Evolutionary conservation across 2,113 vertebrate genomes (phyloP).

Genomic region (Otocyon megalotis): DNA sequence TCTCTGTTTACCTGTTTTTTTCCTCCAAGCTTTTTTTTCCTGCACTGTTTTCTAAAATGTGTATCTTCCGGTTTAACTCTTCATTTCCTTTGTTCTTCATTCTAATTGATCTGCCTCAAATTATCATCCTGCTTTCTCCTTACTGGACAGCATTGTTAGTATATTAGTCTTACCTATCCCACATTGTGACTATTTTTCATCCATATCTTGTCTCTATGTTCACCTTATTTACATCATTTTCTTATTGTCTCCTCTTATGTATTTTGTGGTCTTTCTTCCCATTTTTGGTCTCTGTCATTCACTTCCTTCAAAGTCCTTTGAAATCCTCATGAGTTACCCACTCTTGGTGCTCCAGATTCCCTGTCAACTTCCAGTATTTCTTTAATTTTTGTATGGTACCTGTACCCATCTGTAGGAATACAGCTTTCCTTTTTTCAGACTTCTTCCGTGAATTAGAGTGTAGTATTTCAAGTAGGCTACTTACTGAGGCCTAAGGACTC

Average conservation of each 20-base stretch:
- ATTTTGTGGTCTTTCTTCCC: neutral
- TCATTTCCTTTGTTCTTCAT: no score
- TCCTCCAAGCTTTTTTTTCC: neutral
- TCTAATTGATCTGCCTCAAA: neutral
- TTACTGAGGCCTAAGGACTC: neutral
- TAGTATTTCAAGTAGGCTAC: neutral
- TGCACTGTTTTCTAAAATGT: neutral
- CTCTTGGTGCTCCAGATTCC: neutral
- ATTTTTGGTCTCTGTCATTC: neutral
- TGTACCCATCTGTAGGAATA: neutral
- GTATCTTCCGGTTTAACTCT: no score
- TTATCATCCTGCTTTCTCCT: neutral
- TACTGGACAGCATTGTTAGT: neutral
- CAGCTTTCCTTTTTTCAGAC: neutral
- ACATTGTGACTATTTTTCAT: neutral
- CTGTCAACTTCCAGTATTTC: neutral
- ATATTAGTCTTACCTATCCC: neutral
- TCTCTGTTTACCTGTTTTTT: neutral
- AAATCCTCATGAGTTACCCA: neutral
- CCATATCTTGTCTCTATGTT: neutral
- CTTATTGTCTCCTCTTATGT: neutral
- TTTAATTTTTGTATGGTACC: neutral
- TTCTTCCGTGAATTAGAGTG: neutral
- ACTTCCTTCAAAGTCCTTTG: neutral
- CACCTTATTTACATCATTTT: neutral